These are phyloP conservation scores for Amiota mariae DNA, from an alignment of 2,888 invertebrate species.

Conservation along the genomic window DNA sequence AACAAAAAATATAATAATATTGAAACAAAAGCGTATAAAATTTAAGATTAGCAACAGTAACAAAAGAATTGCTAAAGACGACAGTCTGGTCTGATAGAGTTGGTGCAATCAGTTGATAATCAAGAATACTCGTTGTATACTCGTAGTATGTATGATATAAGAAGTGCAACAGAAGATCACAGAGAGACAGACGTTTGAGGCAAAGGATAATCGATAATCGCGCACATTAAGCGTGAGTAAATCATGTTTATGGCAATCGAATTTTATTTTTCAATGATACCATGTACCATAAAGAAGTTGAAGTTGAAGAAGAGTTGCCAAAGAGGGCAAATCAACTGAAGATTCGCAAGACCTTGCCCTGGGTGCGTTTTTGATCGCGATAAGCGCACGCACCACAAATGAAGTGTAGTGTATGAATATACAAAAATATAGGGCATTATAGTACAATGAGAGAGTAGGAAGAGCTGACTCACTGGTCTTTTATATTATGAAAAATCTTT, in stretches of 20 bases:
- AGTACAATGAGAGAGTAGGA: no score
- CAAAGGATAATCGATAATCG: constrained; percentile 56
- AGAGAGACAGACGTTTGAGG: background rate
- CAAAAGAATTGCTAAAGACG: constrained; percentile 40
- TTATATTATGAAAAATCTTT: no score
- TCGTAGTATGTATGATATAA: no score
- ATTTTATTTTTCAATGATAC: background rate
- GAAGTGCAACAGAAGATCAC: constrained; percentile 13
- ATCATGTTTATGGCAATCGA: constrained; percentile 50
- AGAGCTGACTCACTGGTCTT: no score
- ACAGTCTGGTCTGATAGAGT: background rate
- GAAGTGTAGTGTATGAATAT: background rate
- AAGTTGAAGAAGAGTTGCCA: background rate
- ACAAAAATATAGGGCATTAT: no score
- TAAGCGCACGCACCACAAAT: constrained; percentile 49
- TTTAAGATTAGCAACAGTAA: constrained; percentile 67
- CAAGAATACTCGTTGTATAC: background rate
- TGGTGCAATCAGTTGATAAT: background rate
- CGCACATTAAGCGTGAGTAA: constrained; percentile 63
- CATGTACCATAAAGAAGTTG: background rate
- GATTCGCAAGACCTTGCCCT: constrained; percentile 66
- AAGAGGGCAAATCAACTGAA: background rate
- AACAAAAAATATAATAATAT: constrained; percentile 28
- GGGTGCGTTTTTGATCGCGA: constrained; percentile 60
- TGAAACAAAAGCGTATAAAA: constrained; percentile 47